phyloP scores from a whole-genome alignment of 2,113 vertebrate genomes.

The Austrofundulus limnaeus region DNA sequence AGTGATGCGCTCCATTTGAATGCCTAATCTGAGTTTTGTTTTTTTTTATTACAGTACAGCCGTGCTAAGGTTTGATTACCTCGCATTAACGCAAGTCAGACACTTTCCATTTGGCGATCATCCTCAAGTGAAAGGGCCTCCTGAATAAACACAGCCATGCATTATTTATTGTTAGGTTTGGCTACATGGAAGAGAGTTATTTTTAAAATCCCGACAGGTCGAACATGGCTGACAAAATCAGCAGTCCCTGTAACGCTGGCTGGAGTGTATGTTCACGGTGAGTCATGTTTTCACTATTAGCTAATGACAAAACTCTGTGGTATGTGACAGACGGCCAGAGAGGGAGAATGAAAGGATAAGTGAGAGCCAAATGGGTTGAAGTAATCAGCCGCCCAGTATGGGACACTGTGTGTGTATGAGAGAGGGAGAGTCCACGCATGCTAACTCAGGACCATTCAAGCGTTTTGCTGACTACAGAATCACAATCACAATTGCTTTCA shows the following conservation, averaged over 20 bases:
- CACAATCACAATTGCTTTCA: conserved; percentile 79
- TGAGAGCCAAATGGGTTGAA: conserved; percentile 72
- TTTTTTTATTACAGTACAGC: conserved; percentile 47
- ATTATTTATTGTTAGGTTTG: conserved; percentile 25
- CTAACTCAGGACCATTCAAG: conserved; percentile 72
- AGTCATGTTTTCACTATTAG: conserved; percentile 62
- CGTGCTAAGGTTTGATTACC: conserved; percentile 51
- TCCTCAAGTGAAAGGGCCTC: conserved; percentile 19
- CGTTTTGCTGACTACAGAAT: conserved; percentile 78
- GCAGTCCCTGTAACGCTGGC: conserved; percentile 22
- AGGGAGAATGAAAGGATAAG: conserved; percentile 62
- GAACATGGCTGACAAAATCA: conserved; percentile 36
- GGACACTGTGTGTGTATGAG: conserved; percentile 39
- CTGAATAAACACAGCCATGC: conserved; percentile 17
- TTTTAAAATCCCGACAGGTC: conserved; percentile 34
- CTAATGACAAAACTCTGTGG: conserved; percentile 70
- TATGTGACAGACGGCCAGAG: conserved; percentile 62
- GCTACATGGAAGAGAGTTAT: conserved; percentile 5
- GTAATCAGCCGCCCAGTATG: conserved; percentile 65
- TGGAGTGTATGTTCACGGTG: conserved; percentile 44
- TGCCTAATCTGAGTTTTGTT: conserved; percentile 58
- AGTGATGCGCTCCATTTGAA: conserved; percentile 65
- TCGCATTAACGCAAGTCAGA: conserved; percentile 39
- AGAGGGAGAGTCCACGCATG: conserved; percentile 37
- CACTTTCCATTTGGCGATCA: conserved; percentile 27